These are phyloP conservation scores for Drosophila formosana DNA, from an alignment of 2,888 invertebrate species.

Conservation along the genomic window DNA sequence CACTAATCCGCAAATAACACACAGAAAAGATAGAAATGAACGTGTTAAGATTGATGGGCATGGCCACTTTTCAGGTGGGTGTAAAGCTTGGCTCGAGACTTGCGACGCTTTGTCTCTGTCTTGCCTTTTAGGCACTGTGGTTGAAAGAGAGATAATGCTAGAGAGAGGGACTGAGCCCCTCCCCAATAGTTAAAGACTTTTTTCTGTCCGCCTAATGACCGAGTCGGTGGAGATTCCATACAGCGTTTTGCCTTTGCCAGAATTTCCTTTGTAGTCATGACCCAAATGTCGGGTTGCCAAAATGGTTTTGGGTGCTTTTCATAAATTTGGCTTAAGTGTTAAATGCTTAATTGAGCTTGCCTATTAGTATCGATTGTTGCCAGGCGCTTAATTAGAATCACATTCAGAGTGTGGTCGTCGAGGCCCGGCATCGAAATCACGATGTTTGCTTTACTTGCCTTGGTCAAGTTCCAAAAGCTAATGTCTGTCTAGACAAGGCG, in stretches of 20 bases:
- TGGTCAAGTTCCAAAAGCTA: conserved; percentile 36
- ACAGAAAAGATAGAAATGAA: conserved; percentile 39
- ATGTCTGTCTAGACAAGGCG: conserved; percentile 17
- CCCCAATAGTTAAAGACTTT: conserved; percentile 59
- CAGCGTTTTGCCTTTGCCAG: conserved; percentile 24
- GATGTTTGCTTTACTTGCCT: conserved; percentile 27
- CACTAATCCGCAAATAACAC: conserved; percentile 8
- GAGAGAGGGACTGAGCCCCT: neutral
- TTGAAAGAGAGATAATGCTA: neutral
- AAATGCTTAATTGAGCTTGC: conserved; percentile 67
- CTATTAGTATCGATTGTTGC: conserved; percentile 56
- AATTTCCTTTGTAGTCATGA: conserved; percentile 73
- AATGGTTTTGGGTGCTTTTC: conserved; percentile 48
- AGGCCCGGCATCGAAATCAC: conserved; percentile 14
- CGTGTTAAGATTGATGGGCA: conserved; percentile 69
- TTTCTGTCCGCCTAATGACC: conserved; percentile 58
- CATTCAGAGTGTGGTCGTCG: conserved; percentile 17
- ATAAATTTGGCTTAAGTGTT: conserved; percentile 68
- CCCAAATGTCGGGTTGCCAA: conserved; percentile 68
- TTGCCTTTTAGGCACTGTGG: neutral
- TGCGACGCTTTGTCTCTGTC: conserved; percentile 15
- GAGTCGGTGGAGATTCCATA: conserved; percentile 14
- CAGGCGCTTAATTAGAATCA: conserved; percentile 36
- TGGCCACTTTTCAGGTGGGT: conserved; percentile 58
- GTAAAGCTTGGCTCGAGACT: conserved; percentile 54